phyloP scores from a whole-genome alignment of 2,888 invertebrate species.

The Leptinotarsa peninsularis region DNA sequence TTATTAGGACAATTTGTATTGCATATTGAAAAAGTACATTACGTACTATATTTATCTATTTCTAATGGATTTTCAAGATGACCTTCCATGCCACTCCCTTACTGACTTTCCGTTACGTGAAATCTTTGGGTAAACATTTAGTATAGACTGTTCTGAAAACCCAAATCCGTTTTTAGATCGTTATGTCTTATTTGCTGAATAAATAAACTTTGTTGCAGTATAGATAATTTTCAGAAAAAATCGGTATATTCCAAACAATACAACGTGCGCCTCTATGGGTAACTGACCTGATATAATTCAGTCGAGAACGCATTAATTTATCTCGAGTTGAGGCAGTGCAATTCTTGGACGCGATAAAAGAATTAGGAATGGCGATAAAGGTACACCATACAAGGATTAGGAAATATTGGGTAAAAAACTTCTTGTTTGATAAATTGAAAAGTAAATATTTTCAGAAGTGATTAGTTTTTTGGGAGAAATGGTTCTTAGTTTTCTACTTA shows the following conservation, averaged over 20 bases:
- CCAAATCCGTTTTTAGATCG: background rate
- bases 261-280: conserved; percentile 8
- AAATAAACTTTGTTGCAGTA: conserved; percentile 5
- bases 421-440: no score
- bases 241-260: conserved; percentile 23
- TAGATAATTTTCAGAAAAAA: conserved; percentile 27
- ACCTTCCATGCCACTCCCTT: background rate
- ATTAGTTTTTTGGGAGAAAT: no score
- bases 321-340: background rate
- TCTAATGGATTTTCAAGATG: background rate
- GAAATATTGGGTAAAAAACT: no score
- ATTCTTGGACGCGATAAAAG: background rate
- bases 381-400: no score
- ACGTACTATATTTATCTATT: no score
- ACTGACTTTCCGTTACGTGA: background rate
- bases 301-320: conserved; percentile 1
- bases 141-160: background rate
- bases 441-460: no score
- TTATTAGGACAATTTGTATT: no score
- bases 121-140: background rate
- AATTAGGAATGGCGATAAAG: no score
- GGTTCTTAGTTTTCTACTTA: no score
- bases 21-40: no score
- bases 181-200: background rate
- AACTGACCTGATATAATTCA: conserved; percentile 22